Base-by-base conservation (phyloP, 1,140 invertebrate species). In the Antheraea mylitta region DNA sequence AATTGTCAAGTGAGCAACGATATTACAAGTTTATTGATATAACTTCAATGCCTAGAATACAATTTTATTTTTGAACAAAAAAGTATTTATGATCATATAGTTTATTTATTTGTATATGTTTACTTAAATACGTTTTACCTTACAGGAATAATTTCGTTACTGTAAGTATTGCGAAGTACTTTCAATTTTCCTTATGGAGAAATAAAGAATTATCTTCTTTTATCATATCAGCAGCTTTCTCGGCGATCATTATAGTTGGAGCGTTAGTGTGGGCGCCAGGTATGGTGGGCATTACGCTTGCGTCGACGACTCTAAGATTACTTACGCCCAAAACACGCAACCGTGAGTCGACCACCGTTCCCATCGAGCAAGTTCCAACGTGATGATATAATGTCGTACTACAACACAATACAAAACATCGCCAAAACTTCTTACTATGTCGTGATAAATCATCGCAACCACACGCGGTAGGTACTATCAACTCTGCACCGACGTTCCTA, bases 241-340 rank as follows among this genome's bases (percentile, higher is more conserved):
- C 19, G 18, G 18, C 61, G 13, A 63, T 63, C 61, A 63, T 63
- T 4, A 63, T 63, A 6, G 61, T 63, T 13, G 61, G 19, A 8
- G 61, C 61, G 36, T 63, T 63, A 13, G 61, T 63, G 22, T 63
- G 19, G 8, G 19, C 61, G 8, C 61, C 36, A 36, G 36, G 19
- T 36, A 63, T 63, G 10, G 16, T 22, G 22, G 19, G 61, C 61
- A 63, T 63, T n/a, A 63, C 4, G 30, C 61, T 63, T n/a, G 61
- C 61, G 30, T 63, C 61, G 16, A 63, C 61, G 3, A 63, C 61
- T 63, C 61, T 63, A n/a, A 63, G 61, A 11, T 63, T 63, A 11
- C 30, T 63, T 0, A 59, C 30, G 42, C 30, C 48, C 18, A 22
- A 58, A 7, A 66, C 65, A 18, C 65, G n/a, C 19, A 66, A 18